These are phyloP conservation scores for Tribolium castaneum DNA, from an alignment of 1,140 invertebrate genomes.

Conservation along the genomic window DNA sequence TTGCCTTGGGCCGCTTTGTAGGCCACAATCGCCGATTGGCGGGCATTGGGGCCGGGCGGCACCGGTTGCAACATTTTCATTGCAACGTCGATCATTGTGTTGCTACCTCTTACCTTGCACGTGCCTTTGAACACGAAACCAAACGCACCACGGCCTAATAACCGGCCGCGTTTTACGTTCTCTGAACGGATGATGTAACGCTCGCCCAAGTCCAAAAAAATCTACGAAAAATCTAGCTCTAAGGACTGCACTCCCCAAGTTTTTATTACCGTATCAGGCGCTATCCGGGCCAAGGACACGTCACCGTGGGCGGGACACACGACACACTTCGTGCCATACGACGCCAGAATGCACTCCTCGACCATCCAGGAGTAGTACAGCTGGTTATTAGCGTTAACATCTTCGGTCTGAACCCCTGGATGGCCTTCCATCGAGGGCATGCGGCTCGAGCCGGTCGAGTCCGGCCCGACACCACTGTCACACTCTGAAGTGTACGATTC, in stretches of 20 bases:
- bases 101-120: conserved; percentile 73
- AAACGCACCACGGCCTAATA: conserved; percentile 96
- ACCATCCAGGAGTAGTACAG: conserved; percentile 83
- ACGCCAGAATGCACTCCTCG: conserved; percentile 94
- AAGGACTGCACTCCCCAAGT: too few relatives aligned
- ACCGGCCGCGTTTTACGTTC: conserved; percentile 79
- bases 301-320: conserved; percentile 80
- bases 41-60: conserved; percentile 83
- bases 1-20: conserved; percentile 86
- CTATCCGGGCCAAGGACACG: conserved; percentile 78
- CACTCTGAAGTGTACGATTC: conserved; percentile 81
- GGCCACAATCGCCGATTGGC: conserved; percentile 78
- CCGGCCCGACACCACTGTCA: conserved; percentile 83
- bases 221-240: conserved; percentile 63
- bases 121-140: conserved; percentile 94
- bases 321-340: conserved; percentile 77
- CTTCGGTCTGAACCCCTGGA: conserved; percentile 62
- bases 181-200: conserved; percentile 83
- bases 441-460: conserved; percentile 76
- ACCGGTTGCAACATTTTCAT: conserved; percentile 97
- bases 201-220: conserved; percentile 90
- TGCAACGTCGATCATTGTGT: conserved; percentile 80
- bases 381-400: conserved; percentile 42
- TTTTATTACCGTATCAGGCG: conserved; percentile 81
- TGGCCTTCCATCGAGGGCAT: conserved; percentile 86